Base-by-base conservation (phyloP, 2,113 vertebrate species). In the Chaetodon trifascialis region DNA sequence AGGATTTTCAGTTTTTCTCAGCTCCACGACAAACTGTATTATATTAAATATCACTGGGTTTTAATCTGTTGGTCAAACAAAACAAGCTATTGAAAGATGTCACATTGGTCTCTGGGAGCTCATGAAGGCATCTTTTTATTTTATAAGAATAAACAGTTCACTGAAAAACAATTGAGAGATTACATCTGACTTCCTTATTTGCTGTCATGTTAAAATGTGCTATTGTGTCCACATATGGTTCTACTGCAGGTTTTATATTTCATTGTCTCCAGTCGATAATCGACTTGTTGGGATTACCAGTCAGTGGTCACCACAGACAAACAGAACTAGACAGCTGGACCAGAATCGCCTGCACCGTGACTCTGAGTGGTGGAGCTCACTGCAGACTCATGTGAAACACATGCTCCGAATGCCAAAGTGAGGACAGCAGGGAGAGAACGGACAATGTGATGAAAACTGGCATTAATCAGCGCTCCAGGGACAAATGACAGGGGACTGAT, bases 391-490 rank as follows among this genome's bases (percentile, higher is more conserved):
- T 21, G 63, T 56, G 42, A 67, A 3, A 25, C 55, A 21, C 77
- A 67, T 70, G 1, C 0, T 30, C 54, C 11, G 42, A 11, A 82
- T 76, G n/a, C 68, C 78, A 30, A 14, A 55, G 47, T 0, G 65
- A 64, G 25, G 63, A 51, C 64, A 44, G 79, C 23, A 7, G 44
- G 44, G 7, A 60, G 21, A 54, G 6, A 44, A 30, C 15, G 0
- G 46, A 42, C 63, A 11, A 40, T 0, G 49, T 7, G 60, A 73
- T 80, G 68, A 54, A 73, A 77, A 65, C 4, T 9, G 67, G 38
- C 55, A 64, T 78, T 44, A 78, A 21, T 9, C 9, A 2, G 63
- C 38, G 65, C 67, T 73, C 58, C 46, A 67, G 76, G 68, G 54
- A 70, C 40, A 12, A 15, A 60, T 60, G 49, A 19, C 34, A 23